A percentile compares a stretch with the other conserved stretches of the same genome.
These are phyloP conservation scores for Seladonia tumulorum DNA, from an alignment of 2,888 invertebrate genomes.

Conservation along the genomic window DNA sequence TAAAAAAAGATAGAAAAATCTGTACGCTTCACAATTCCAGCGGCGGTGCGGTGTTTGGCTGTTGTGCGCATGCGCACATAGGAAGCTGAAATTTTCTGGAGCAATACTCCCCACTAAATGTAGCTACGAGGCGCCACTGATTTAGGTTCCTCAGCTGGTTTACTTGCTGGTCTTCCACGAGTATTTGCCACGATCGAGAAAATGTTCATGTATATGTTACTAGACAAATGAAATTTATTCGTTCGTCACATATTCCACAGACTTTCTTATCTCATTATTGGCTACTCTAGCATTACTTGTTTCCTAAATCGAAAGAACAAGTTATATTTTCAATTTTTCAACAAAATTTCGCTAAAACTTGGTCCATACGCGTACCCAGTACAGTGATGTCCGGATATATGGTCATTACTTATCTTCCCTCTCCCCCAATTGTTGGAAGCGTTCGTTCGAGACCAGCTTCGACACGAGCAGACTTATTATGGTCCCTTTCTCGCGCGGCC, in stretches of 20 bases:
- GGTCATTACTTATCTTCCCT: not conserved
- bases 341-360: not conserved
- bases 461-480: not conserved
- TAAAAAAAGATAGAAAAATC: no score
- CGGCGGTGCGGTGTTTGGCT: no score
- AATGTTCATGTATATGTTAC: not conserved
- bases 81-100: no score
- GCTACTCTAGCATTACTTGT: not conserved
- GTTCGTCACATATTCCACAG: not conserved
- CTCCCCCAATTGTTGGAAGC: not conserved
- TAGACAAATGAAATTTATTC: slow-evolving; percentile 20
- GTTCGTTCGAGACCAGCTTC: not conserved
- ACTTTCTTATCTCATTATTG: not conserved
- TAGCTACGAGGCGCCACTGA: no score
- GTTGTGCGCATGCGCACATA: no score
- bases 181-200: not conserved
- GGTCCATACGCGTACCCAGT: not conserved
- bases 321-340: not conserved
- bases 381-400: not conserved
- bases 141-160: not conserved
- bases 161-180: not conserved
- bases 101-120: no score
- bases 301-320: not conserved
- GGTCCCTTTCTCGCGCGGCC: not conserved
- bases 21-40: no score